A percentile compares a stretch with the other conserved stretches of the same genome.
Conservation (phyloP, 2,113 vertebrate genomes). For the Ibidorhyncha struthersii region DNA sequence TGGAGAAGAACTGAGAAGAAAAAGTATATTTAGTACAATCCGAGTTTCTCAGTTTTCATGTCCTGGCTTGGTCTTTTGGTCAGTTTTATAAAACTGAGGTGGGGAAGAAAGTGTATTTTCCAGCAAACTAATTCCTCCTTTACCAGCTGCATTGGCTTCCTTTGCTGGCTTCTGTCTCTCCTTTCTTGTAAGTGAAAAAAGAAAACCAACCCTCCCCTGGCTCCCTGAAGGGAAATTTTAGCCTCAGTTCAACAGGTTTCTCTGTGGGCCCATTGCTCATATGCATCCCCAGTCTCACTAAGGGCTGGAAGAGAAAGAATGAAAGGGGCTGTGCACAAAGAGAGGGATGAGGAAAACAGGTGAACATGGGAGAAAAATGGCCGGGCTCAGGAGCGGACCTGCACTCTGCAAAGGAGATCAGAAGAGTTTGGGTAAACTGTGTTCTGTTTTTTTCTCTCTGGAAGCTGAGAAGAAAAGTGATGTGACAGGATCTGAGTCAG, state of each 20-base stretch:
- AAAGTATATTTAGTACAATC: neutral
- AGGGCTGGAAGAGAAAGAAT: neutral
- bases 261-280: neutral
- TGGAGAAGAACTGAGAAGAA: neutral
- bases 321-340: neutral
- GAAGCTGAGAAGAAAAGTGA: neutral
- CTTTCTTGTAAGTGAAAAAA: constrained; percentile 42
- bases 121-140: neutral
- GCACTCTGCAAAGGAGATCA: neutral
- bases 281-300: neutral
- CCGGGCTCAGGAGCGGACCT: neutral
- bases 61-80: neutral
- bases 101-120: constrained; percentile 2
- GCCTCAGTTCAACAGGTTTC: neutral
- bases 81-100: constrained; percentile 1
- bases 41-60: constrained; percentile 7
- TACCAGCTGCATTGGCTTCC: constrained; percentile 3
- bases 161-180: neutral
- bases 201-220: neutral
- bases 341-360: neutral
- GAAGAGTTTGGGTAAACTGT: neutral
- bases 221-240: constrained; percentile 26
- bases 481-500: neutral
- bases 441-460: neutral
- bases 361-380: neutral